These are phyloP conservation scores for Tenthredo notha DNA, from an alignment of 2,888 invertebrate species.

Conservation along the genomic window DNA sequence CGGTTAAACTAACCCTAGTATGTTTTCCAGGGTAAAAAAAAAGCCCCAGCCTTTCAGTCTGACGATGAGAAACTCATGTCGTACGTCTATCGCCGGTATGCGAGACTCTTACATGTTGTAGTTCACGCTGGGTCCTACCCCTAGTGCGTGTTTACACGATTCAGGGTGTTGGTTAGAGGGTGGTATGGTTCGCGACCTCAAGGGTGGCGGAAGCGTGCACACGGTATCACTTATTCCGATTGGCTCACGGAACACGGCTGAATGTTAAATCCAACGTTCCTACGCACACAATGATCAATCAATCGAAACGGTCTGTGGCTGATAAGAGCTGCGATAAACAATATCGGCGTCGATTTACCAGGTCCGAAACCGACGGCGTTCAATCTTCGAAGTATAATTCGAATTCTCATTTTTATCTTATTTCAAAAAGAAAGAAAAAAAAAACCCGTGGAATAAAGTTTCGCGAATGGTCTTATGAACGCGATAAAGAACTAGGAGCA, in stretches of 20 bases:
- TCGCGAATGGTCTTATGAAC: background rate
- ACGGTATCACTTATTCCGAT: constrained; percentile 67
- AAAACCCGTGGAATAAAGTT: background rate
- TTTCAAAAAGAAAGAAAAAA: background rate
- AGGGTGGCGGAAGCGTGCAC: constrained; percentile 55
- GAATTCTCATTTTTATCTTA: background rate
- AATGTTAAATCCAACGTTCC: background rate
- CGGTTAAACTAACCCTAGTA: background rate
- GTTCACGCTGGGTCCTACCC: constrained; percentile 11
- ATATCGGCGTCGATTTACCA: constrained; percentile 15
- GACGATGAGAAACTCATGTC: background rate
- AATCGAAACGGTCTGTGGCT: background rate
- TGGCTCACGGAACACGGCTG: constrained; percentile 60
- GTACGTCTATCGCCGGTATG: constrained; percentile 1
- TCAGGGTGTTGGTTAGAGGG: constrained; percentile 46
- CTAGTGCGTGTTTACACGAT: constrained; percentile 31
- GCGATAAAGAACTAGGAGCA: background rate
- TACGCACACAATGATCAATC: constrained; percentile 30
- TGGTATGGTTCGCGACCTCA: constrained; percentile 25
- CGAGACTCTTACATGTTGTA: background rate
- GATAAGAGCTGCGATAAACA: background rate
- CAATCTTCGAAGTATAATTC: background rate
- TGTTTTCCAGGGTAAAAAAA: constrained; percentile 10
- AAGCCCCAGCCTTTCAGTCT: constrained; percentile 3
- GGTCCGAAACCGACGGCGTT: background rate